phyloP scores from a whole-genome alignment of 2,113 vertebrate genomes.

The Pseudolaguvia tuberculata region DNA sequence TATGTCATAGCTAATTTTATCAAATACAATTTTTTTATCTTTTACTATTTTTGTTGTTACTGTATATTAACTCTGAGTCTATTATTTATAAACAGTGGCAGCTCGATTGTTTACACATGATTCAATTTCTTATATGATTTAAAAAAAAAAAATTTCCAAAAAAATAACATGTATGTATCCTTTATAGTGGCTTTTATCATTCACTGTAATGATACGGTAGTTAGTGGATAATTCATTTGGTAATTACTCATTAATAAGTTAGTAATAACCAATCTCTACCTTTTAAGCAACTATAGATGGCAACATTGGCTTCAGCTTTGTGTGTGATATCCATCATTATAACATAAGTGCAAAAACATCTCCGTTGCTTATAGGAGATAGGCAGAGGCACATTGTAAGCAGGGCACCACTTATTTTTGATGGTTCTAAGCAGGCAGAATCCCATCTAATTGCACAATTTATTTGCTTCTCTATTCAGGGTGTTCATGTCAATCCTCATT shows the following conservation, averaged over 20 bases:
- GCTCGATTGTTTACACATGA: too few species aligned
- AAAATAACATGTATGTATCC: not conserved
- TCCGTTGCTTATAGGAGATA: constrained; percentile 34
- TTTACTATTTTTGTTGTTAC: too few species aligned
- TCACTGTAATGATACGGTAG: not conserved
- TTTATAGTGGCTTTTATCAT: not conserved
- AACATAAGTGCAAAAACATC: not conserved
- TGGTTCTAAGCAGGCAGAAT: constrained; percentile 67
- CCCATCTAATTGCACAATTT: constrained; percentile 72
- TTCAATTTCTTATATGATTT: too few species aligned
- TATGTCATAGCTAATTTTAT: too few species aligned
- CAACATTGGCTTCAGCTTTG: not conserved
- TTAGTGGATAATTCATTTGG: not conserved
- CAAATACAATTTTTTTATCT: too few species aligned
- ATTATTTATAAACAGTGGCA: too few species aligned
- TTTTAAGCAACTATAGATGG: not conserved
- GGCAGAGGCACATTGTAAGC: constrained; percentile 23
- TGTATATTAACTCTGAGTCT: too few species aligned
- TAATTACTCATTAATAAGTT: not conserved
- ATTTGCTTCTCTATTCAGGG: constrained; percentile 59
- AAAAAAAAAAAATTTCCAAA: too few species aligned
- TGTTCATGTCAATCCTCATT: constrained; percentile 74
- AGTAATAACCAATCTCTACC: not conserved
- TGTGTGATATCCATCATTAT: constrained; percentile 2
- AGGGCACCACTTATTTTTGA: constrained; percentile 62